Percentiles rank a stretch among this genome's conserved stretches.
These are phyloP conservation scores for Zygaena filipendulae DNA, from an alignment of 2,888 invertebrate species.

Conservation along the genomic window DNA sequence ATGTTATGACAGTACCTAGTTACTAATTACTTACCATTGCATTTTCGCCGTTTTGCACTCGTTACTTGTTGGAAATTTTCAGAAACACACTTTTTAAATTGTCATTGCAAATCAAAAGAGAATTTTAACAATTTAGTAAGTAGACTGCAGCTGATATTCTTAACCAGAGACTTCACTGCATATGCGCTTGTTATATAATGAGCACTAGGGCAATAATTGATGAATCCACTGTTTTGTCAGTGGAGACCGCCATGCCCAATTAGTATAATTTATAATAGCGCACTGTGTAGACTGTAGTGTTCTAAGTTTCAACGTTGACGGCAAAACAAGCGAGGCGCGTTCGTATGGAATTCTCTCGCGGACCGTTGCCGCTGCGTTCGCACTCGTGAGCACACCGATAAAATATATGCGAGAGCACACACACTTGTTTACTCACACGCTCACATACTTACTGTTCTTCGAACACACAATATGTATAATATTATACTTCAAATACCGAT, in stretches of 20 bases:
- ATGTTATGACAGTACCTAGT: constrained; percentile 32
- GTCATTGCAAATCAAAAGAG: too few species aligned
- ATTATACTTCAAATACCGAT: constrained; percentile 32
- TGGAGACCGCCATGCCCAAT: constrained; percentile 58
- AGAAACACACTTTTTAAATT: constrained; percentile 57
- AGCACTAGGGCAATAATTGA: constrained; percentile 41
- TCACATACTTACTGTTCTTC: constrained; percentile 25
- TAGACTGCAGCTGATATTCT: too few species aligned
- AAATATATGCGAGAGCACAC: constrained; percentile 36
- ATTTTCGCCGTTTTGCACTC: constrained; percentile 48
- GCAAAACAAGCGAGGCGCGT: constrained; percentile 56
- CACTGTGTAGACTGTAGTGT: too few species aligned
- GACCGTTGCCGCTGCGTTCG: constrained; percentile 52
- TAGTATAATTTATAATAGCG: constrained; percentile 62
- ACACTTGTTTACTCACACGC: constrained; percentile 32
- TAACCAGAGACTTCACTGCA: constrained; percentile 43
- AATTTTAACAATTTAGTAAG: too few species aligned
- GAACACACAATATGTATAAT: too few species aligned
- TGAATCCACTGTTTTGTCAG: constrained; percentile 51
- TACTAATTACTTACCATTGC: constrained; percentile 54
- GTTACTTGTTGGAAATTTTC: constrained; percentile 61
- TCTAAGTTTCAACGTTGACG: constrained; percentile 50
- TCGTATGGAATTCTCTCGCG: constrained; percentile 54
- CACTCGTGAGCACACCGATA: constrained; percentile 26
- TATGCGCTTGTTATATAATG: constrained; percentile 37